Evolutionary conservation across 2,888 invertebrate genomes (phyloP), one percentile per base, ranked within the genome.

Genomic region (Caenorhabditis macrosperma): DNA sequence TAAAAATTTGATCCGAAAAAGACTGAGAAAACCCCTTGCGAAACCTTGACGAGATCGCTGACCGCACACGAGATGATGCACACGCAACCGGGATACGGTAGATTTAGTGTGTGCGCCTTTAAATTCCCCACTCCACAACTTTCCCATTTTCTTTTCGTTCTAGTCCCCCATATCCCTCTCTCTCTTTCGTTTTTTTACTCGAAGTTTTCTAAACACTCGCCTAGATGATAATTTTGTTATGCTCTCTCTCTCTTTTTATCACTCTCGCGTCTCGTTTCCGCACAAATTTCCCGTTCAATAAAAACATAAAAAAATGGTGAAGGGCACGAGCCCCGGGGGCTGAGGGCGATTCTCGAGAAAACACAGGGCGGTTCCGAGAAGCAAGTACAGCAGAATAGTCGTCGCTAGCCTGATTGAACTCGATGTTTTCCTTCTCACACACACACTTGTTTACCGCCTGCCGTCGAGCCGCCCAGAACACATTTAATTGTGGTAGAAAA

Each of bases 61-160:
- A 10, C 48, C 20, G 72, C 72, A 72, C 38, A 64, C 48, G 72
- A 72, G 72, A 72, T 72, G 72, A 72, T 72, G 63, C 67, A 61
- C 15, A 41, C 67, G 60, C 74, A 66, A 75, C 66, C 66, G 52
- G 30, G 59, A 17, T 41, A 59, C 52, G 41, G 57, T 72, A 77
- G 68, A 77, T 15, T 30, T 12, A 26, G 30, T 41, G 20, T 30
- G 1, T 24, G 46, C 48, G 48, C 64, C 48, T 46, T 57, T 46
- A 26, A 26, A 6, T 20, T 75, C 67, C 30, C 52, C 64, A n/a
- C 61, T 50, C 50, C 60, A 38, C 28, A 22, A 50, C 20, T 54
- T 17, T 15, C 60, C 20, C 20, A n/a, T n/a, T n/a, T 55, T 54
- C 46, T 48, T 57, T 46, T 54, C 48, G 6, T 38, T 69, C 28